phyloP scores from a whole-genome alignment of 1,140 invertebrate genomes.

The Drosophila ohnishii region DNA sequence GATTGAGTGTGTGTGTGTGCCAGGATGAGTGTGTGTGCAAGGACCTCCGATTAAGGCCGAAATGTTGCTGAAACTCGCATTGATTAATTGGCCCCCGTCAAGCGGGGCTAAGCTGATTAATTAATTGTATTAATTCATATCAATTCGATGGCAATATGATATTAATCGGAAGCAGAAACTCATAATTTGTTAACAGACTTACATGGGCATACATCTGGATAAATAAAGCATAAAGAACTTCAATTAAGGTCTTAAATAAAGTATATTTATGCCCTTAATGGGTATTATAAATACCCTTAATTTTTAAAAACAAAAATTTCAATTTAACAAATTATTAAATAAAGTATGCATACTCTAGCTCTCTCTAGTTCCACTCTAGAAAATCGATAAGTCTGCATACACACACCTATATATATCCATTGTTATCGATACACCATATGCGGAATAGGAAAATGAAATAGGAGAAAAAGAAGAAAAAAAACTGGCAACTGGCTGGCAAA shows the following conservation, averaged over 20 bases:
- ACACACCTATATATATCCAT: not conserved
- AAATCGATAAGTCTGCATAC: not conserved
- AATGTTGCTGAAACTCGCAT: conserved; percentile 1
- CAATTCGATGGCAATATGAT: conserved; percentile 12
- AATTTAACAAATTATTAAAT: too few relatives aligned
- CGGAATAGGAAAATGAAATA: not conserved
- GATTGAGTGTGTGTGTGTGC: conserved; percentile 11
- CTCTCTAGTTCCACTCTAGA: not conserved
- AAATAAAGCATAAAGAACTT: not conserved
- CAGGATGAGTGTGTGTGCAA: not conserved
- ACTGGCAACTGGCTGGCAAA: not conserved
- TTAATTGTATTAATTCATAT: conserved; percentile 36
- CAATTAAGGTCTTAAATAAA: not conserved
- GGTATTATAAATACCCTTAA: not conserved
- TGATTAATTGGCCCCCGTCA: conserved; percentile 24
- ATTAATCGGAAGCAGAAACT: conserved; percentile 14
- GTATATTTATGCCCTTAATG: not conserved
- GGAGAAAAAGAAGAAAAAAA: not conserved
- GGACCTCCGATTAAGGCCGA: conserved; percentile 6
- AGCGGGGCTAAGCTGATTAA: conserved; percentile 25
- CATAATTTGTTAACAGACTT: not conserved
- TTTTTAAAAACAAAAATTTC: too few relatives aligned
- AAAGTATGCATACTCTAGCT: too few relatives aligned
- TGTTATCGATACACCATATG: conserved; percentile 8
- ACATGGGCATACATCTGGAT: not conserved